Evolutionary conservation across 2,888 invertebrate species (phyloP).

Genomic region (Auanema freiburgensis): DNA sequence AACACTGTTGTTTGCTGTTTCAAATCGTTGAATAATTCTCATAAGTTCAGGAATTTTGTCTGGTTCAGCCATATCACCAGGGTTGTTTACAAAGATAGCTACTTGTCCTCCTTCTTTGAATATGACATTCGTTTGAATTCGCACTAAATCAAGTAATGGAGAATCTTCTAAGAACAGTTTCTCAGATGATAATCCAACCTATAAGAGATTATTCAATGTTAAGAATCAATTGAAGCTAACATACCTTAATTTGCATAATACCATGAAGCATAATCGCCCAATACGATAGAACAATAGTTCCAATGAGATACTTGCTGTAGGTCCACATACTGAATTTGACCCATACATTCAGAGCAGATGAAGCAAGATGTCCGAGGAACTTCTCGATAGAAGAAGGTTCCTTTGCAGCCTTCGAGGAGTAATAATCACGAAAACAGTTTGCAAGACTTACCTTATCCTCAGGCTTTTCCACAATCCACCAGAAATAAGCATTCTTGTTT

Average conservation of each 20-base stretch:
- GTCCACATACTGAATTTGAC: slow-evolving; percentile 60
- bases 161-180: slow-evolving; percentile 64
- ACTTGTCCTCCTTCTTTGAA: slow-evolving; percentile 63
- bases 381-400: slow-evolving; percentile 11
- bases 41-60: slow-evolving; percentile 57
- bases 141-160: slow-evolving; percentile 59
- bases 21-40: slow-evolving; percentile 51
- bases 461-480: slow-evolving; percentile 39
- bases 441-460: slow-evolving; percentile 24
- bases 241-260: slow-evolving; percentile 52
- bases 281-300: slow-evolving; percentile 40
- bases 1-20: slow-evolving; percentile 54
- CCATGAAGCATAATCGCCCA: slow-evolving; percentile 60
- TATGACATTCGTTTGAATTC: slow-evolving; percentile 62
- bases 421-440: background rate
- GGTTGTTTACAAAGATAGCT: slow-evolving; percentile 62
- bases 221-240: background rate
- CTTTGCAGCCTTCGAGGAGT: background rate
- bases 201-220: background rate
- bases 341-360: slow-evolving; percentile 43
- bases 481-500: slow-evolving; percentile 53
- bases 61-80: slow-evolving; percentile 54
- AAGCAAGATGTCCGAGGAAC: slow-evolving; percentile 20
- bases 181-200: slow-evolving; percentile 60
- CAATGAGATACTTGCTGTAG: slow-evolving; percentile 48